phyloP scores from a whole-genome alignment of 2,888 invertebrate species.

The Calephelis perditalis region DNA sequence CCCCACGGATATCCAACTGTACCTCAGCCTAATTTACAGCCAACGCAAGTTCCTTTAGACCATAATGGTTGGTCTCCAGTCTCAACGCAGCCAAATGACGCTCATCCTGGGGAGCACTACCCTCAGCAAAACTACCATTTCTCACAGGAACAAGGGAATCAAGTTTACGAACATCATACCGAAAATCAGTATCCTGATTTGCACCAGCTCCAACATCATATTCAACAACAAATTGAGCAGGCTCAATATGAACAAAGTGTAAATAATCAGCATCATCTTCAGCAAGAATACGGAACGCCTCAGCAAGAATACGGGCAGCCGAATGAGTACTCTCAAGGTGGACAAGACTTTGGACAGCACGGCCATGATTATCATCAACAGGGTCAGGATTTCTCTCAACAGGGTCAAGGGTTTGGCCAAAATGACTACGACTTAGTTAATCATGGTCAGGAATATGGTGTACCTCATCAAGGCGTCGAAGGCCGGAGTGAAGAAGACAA shows the following conservation, averaged over 20 bases:
- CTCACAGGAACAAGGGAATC: slow-evolving; percentile 58
- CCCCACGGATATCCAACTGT: background rate
- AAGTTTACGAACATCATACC: slow-evolving; percentile 59
- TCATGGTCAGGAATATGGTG: slow-evolving; percentile 43
- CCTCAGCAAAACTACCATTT: slow-evolving; percentile 49
- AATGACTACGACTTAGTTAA: slow-evolving; percentile 32
- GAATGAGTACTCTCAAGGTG: slow-evolving; percentile 29
- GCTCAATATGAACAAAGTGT: slow-evolving; percentile 41
- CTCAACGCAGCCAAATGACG: slow-evolving; percentile 46
- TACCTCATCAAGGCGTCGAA: slow-evolving; percentile 53
- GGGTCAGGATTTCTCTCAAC: slow-evolving; percentile 34
- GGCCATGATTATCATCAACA: slow-evolving; percentile 33
- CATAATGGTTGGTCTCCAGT: slow-evolving; percentile 68
- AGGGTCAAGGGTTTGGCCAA: slow-evolving; percentile 31
- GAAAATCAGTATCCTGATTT: slow-evolving; percentile 52
- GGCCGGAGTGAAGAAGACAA: slow-evolving; percentile 53
- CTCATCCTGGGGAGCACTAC: slow-evolving; percentile 39
- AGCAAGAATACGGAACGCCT: slow-evolving; percentile 36
- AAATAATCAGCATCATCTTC: slow-evolving; percentile 38
- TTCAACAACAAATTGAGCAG: slow-evolving; percentile 63
- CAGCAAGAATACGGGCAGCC: slow-evolving; percentile 34
- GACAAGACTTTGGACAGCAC: slow-evolving; percentile 30
- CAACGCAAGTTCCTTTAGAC: slow-evolving; percentile 42
- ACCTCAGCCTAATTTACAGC: slow-evolving; percentile 33
- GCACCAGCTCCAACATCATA: slow-evolving; percentile 59